These are phyloP conservation scores for Peromyscus nudipes DNA, from an alignment of 2,797 vertebrate species.

Conservation along the genomic window DNA sequence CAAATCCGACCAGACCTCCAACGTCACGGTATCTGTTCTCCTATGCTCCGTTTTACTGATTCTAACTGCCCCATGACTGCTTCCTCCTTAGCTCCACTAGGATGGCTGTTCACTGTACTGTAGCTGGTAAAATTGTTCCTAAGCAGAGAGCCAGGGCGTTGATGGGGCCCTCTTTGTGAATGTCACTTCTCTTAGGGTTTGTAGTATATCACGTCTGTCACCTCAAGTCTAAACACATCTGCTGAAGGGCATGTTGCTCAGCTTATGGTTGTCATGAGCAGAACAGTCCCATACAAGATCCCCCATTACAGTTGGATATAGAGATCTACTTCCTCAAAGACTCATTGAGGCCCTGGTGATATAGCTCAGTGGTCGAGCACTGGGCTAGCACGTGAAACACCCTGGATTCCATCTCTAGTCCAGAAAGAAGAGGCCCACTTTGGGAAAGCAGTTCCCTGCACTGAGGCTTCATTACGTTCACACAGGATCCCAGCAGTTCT, in stretches of 20 bases:
- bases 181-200: background rate
- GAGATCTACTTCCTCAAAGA: conserved; percentile 20
- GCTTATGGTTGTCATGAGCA: background rate
- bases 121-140: background rate
- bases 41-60: background rate
- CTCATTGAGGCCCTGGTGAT: background rate
- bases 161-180: background rate
- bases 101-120: background rate
- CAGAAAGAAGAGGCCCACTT: background rate
- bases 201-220: background rate
- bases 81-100: background rate
- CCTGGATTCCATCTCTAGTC: background rate
- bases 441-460: background rate
- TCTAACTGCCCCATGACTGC: background rate
- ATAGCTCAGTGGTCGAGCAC: background rate
- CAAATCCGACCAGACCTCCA: background rate
- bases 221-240: conserved; percentile 20
- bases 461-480: background rate
- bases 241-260: background rate
- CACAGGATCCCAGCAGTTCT: background rate
- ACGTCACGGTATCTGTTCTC: background rate
- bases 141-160: background rate
- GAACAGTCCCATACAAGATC: background rate
- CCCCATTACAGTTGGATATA: background rate
- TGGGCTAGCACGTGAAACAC: background rate